These are phyloP conservation scores for Gobio gobio DNA, from an alignment of 2,113 vertebrate genomes.

Conservation along the genomic window DNA sequence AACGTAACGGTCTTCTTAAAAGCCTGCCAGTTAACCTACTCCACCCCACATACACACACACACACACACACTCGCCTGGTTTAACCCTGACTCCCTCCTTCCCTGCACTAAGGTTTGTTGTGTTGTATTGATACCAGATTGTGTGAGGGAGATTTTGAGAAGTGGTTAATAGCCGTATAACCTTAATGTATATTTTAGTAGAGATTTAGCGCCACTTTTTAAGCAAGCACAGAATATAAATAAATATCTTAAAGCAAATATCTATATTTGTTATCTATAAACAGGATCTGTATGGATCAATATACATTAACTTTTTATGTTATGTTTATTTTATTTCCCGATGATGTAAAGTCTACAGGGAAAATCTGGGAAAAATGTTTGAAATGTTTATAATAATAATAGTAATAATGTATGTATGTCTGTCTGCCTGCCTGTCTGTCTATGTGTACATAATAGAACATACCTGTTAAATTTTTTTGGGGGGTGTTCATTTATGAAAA, in stretches of 20 bases:
- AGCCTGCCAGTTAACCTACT: not conserved
- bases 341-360: not conserved
- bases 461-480: too few relatives aligned
- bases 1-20: not conserved
- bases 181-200: not conserved
- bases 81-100: not conserved
- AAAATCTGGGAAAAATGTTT: not conserved
- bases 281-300: too few relatives aligned
- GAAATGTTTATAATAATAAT: too few relatives aligned
- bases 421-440: too few relatives aligned
- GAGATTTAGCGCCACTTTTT: not conserved
- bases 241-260: too few relatives aligned
- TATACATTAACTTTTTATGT: too few relatives aligned
- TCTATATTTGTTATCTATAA: too few relatives aligned
- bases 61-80: constrained; percentile 13
- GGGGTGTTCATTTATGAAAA: too few relatives aligned
- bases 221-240: not conserved
- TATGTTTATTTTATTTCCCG: not conserved
- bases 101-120: not conserved
- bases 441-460: too few relatives aligned
- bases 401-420: too few relatives aligned
- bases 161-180: not conserved
- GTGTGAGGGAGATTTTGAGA: not conserved
- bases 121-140: constrained; percentile 1
- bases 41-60: not conserved